phyloP scores from a whole-genome alignment of 2,888 invertebrate genomes.

The Tipula helvola region DNA sequence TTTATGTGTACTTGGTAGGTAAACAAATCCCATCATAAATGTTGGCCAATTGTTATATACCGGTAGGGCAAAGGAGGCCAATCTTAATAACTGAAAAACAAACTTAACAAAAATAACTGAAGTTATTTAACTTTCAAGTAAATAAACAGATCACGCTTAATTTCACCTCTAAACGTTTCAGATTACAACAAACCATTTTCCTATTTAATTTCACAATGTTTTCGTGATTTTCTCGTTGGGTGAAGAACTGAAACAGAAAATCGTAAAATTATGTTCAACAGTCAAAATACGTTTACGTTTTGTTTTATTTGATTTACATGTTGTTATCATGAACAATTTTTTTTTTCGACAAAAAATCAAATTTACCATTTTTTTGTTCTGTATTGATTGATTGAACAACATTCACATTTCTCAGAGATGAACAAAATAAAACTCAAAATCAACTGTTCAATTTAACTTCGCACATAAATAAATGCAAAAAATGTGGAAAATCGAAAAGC shows the following conservation, averaged over 20 bases:
- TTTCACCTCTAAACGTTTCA: not conserved
- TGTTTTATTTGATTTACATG: not conserved
- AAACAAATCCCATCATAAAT: too few species aligned
- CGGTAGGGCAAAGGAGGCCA: too few species aligned
- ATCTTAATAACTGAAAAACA: too few species aligned
- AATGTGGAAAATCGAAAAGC: not conserved
- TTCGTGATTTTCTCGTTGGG: not conserved
- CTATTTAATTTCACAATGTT: not conserved
- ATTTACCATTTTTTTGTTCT: not conserved
- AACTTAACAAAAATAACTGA: too few species aligned
- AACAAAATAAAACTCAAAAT: not conserved
- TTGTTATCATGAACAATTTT: not conserved
- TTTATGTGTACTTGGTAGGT: too few species aligned
- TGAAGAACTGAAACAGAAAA: not conserved
- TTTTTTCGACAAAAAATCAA: not conserved
- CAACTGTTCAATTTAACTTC: not conserved
- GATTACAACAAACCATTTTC: not conserved
- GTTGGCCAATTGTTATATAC: too few species aligned
- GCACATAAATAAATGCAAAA: not conserved
- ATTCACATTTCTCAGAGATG: not conserved
- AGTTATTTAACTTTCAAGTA: not conserved
- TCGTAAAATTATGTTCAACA: not conserved
- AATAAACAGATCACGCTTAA: not conserved
- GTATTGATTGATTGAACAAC: not conserved
- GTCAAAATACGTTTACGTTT: not conserved